These are phyloP conservation scores for Gallinago nigripennis DNA, from an alignment of 2,797 vertebrate genomes.

Conservation along the genomic window DNA sequence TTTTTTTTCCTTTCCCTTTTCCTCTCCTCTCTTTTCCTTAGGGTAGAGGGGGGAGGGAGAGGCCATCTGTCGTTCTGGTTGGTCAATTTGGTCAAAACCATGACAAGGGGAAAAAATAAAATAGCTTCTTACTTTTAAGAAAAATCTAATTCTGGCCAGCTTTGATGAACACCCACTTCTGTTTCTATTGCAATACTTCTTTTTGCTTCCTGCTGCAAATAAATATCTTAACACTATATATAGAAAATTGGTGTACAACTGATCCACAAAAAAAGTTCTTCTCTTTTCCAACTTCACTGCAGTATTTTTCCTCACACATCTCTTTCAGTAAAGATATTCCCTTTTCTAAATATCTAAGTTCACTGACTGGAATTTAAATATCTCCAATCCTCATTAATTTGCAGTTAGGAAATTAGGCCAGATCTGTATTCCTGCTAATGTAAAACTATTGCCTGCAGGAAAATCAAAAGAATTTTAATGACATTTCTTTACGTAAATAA, in stretches of 20 bases:
- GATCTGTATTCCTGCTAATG: conserved; percentile 57
- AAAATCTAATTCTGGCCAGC: neutral
- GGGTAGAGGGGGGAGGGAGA: too few species aligned
- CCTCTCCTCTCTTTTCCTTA: too few species aligned
- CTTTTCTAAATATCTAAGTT: conserved; percentile 51
- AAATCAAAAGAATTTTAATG: conserved; percentile 74
- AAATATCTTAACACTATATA: neutral
- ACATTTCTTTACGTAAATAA: conserved; percentile 67
- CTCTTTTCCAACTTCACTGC: conserved; percentile 6
- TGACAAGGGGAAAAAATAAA: neutral
- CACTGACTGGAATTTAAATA: conserved; percentile 58
- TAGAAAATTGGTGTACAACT: neutral
- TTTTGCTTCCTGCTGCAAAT: neutral
- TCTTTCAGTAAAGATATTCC: conserved; percentile 5
- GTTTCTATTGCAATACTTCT: neutral
- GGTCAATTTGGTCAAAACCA: too few species aligned
- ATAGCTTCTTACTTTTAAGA: neutral
- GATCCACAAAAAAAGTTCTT: neutral
- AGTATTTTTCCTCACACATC: conserved; percentile 13
- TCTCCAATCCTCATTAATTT: conserved; percentile 67
- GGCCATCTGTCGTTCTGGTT: too few species aligned
- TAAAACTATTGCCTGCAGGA: conserved; percentile 59
- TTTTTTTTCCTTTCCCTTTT: too few species aligned
- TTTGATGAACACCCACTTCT: neutral
- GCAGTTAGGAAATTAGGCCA: conserved; percentile 67